Percentiles rank a stretch among this genome's conserved stretches.
These are phyloP conservation scores for Hipposideros larvatus DNA, from an alignment of 2,797 vertebrate genomes.

Conservation along the genomic window DNA sequence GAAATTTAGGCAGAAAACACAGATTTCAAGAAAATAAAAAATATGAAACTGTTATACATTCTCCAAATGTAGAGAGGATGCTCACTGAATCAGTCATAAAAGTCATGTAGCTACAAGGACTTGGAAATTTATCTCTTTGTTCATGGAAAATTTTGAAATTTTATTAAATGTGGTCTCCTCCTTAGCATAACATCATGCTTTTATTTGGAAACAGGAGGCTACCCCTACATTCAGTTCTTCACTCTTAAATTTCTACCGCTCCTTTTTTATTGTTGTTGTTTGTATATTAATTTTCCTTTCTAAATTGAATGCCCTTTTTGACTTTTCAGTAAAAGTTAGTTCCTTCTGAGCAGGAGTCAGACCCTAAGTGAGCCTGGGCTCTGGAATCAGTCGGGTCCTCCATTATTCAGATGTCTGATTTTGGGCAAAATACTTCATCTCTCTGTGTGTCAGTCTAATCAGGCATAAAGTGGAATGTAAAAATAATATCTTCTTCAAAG, in stretches of 20 bases:
- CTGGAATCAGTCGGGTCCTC: not conserved
- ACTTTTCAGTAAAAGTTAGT: not conserved
- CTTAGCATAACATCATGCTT: not conserved
- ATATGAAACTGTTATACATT: not conserved
- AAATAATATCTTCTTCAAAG: not conserved
- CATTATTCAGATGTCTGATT: not conserved
- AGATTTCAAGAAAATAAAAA: not conserved
- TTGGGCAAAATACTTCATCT: not conserved
- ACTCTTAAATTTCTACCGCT: not conserved
- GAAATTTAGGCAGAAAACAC: not conserved
- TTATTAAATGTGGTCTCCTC: not conserved
- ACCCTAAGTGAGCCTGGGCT: not conserved
- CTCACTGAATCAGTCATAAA: not conserved
- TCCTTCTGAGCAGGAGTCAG: not conserved
- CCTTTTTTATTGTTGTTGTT: not conserved
- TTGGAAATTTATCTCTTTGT: not conserved
- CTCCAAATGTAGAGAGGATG: not conserved
- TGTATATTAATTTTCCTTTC: not conserved
- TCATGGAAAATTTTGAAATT: not conserved
- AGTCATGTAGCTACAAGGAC: not conserved
- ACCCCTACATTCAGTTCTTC: not conserved
- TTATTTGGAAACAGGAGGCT: not conserved
- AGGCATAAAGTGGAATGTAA: not conserved
- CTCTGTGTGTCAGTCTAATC: not conserved
- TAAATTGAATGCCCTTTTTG: not conserved